phyloP scores from a whole-genome alignment of 2,888 invertebrate species.

The Pristionchus japonicus region DNA sequence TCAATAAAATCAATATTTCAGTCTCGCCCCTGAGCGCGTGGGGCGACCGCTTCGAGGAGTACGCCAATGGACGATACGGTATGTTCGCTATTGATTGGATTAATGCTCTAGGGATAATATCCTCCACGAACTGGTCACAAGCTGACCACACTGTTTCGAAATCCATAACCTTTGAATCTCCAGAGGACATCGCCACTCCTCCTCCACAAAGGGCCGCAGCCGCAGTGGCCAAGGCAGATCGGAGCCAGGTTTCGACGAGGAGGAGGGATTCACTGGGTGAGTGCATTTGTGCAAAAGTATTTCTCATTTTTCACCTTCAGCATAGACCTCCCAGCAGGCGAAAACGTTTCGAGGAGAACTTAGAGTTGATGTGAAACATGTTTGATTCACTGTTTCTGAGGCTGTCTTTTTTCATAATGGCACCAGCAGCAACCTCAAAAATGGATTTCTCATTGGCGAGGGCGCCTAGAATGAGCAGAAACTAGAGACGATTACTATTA shows the following conservation, averaged over 20 bases:
- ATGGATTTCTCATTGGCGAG: no score
- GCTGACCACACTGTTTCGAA: neutral
- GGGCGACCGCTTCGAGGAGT: constrained; percentile 8
- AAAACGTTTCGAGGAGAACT: neutral
- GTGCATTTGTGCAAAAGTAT: neutral
- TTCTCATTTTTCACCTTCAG: no score
- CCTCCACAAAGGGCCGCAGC: neutral
- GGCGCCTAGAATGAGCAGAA: no score
- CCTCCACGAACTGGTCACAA: no score
- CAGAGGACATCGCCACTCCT: constrained; percentile 25
- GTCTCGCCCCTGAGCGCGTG: constrained; percentile 26
- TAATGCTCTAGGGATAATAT: no score
- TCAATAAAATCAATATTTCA: neutral
- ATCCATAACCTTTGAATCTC: neutral
- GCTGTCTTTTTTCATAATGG: no score
- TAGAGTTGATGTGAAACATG: neutral
- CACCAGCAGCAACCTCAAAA: no score
- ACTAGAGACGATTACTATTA: no score
- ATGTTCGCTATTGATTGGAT: neutral
- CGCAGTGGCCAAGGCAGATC: neutral
- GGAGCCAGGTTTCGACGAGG: neutral
- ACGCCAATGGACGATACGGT: neutral
- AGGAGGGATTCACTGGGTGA: neutral
- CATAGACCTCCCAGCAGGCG: no score
- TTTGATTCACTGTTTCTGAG: no score